A percentile compares a stretch with the other conserved stretches of the same genome.
Conservation (phyloP, 2,888 invertebrate species). For the Lepidochrysops patricia region DNA sequence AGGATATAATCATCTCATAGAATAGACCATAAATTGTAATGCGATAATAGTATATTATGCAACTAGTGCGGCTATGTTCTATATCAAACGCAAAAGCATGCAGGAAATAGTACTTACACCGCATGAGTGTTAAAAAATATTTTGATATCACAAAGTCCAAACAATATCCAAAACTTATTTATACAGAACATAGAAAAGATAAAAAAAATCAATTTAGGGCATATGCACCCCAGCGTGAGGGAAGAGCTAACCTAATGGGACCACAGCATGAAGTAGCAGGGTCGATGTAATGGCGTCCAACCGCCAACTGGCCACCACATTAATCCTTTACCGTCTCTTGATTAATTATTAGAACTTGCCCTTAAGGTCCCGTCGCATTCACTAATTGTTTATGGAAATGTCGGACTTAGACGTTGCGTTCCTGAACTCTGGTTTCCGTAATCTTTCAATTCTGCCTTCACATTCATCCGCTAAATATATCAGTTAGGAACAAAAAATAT, state of each 20-base stretch:
- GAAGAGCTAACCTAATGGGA: constrained; percentile 50
- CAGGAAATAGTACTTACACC: too few relatives aligned
- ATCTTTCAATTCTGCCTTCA: background rate
- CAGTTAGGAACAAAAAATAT: too few relatives aligned
- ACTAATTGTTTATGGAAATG: constrained; percentile 54
- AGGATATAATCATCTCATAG: too few relatives aligned
- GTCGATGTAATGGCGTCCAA: constrained; percentile 68
- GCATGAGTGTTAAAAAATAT: too few relatives aligned
- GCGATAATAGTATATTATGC: too few relatives aligned
- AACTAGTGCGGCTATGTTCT: too few relatives aligned
- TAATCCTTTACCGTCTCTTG: constrained; percentile 70
- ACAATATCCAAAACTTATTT: too few relatives aligned
- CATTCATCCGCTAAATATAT: background rate
- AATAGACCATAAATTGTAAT: too few relatives aligned
- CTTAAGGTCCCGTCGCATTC: constrained; percentile 41
- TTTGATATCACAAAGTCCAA: background rate
- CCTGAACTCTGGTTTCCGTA: background rate
- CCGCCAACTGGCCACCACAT: constrained; percentile 71
- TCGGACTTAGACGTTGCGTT: constrained; percentile 17
- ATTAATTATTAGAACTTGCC: constrained; percentile 71
- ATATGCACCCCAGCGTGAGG: constrained; percentile 32
- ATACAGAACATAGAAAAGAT: background rate
- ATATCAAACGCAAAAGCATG: too few relatives aligned
- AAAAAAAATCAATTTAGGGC: constrained; percentile 27
- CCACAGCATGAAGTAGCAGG: constrained; percentile 61